These are phyloP conservation scores for Clarias laeviceps DNA, from an alignment of 2,797 vertebrate genomes.

Conservation along the genomic window DNA sequence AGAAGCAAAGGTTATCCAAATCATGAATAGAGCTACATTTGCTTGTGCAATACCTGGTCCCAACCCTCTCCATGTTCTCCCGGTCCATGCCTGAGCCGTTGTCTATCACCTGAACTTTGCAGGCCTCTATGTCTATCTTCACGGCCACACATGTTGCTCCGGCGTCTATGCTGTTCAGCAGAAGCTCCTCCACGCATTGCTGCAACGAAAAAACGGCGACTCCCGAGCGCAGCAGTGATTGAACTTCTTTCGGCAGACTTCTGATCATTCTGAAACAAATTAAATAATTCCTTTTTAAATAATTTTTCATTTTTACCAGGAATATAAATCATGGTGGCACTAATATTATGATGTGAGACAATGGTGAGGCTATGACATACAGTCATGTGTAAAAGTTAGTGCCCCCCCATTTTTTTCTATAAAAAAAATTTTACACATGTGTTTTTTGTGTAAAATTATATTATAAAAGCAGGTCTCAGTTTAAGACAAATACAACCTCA, in stretches of 20 bases:
- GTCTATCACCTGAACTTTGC: slow-evolving; percentile 91
- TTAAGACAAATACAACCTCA: no score
- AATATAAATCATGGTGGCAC: background rate
- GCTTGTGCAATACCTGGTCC: slow-evolving; percentile 87
- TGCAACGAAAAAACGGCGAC: slow-evolving; percentile 84
- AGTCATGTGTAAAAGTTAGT: no score
- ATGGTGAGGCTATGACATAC: background rate
- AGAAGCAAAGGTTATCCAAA: slow-evolving; percentile 82
- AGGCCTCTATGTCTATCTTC: slow-evolving; percentile 86
- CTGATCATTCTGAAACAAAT: slow-evolving; percentile 81
- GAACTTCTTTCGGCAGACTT: slow-evolving; percentile 81
- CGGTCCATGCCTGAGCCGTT: slow-evolving; percentile 84
- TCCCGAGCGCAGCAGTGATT: slow-evolving; percentile 85
- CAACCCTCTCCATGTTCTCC: slow-evolving; percentile 81
- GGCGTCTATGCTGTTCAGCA: slow-evolving; percentile 90
- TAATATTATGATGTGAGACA: background rate
- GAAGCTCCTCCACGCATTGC: slow-evolving; percentile 92
- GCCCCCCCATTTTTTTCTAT: no score
- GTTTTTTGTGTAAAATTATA: no score
- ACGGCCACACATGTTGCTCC: slow-evolving; percentile 87
- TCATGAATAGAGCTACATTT: slow-evolving; percentile 85
- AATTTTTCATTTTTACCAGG: background rate
- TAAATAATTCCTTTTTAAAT: background rate
- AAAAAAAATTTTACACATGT: no score
- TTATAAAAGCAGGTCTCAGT: no score